phyloP scores from a whole-genome alignment of 2,888 invertebrate genomes.

The Asteroscopus sphinx region DNA sequence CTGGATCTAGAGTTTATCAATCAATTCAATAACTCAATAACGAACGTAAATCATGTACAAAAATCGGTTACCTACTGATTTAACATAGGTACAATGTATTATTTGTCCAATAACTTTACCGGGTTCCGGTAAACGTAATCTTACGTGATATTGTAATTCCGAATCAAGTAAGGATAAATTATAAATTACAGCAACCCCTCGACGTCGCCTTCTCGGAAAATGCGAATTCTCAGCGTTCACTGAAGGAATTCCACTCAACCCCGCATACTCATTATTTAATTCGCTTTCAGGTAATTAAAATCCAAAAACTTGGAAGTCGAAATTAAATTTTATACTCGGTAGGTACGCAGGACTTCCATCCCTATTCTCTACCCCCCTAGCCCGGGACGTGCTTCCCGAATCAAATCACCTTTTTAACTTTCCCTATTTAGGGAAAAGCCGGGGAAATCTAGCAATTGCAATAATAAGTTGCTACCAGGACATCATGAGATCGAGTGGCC shows the following conservation, averaged over 20 bases:
- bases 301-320: constrained; percentile 85
- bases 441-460: constrained; percentile 85
- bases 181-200: constrained; percentile 58
- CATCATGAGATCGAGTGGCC: constrained; percentile 79
- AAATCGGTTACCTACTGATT: not conserved
- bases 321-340: constrained; percentile 86
- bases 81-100: constrained; percentile 6
- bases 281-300: constrained; percentile 88
- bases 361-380: constrained; percentile 53
- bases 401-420: constrained; percentile 89
- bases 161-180: constrained; percentile 64
- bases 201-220: constrained; percentile 37
- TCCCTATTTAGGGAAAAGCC: constrained; percentile 87
- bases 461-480: constrained; percentile 80
- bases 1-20: too few relatives aligned
- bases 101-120: constrained; percentile 27
- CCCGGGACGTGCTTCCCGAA: constrained; percentile 81
- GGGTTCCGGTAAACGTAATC: constrained; percentile 45
- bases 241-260: constrained; percentile 62
- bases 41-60: too few relatives aligned
- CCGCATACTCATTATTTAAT: constrained; percentile 82
- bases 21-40: too few relatives aligned
- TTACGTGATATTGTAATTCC: constrained; percentile 56
- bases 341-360: constrained; percentile 49
- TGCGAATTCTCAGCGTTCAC: constrained; percentile 57